phyloP scores from a whole-genome alignment of 2,113 vertebrate genomes.

The Phainopepla nitens region DNA sequence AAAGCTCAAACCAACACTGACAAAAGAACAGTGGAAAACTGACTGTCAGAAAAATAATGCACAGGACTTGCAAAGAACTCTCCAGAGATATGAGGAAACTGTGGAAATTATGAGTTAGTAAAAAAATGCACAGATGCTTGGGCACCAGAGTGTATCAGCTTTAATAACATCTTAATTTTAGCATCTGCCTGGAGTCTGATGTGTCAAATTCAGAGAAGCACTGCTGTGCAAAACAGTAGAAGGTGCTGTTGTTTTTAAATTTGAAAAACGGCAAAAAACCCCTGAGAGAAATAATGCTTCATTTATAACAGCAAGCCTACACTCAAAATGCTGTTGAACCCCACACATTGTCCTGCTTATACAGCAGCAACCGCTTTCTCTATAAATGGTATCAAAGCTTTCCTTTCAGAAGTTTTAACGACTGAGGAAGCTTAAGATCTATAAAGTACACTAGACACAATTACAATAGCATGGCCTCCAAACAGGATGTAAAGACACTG shows the following conservation, averaged over 20 bases:
- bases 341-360: background rate
- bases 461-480: background rate
- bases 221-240: background rate
- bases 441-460: background rate
- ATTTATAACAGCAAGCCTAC: background rate
- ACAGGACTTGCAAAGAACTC: background rate
- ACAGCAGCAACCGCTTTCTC: background rate
- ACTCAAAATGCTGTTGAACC: background rate
- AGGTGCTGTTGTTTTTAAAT: background rate
- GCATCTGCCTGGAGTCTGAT: background rate
- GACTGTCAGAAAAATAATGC: background rate
- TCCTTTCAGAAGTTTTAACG: background rate
- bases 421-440: background rate
- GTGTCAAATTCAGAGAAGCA: background rate
- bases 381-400: background rate
- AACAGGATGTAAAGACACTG: constrained; percentile 15
- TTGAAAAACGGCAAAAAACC: background rate
- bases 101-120: background rate
- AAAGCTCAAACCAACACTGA: background rate
- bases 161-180: background rate
- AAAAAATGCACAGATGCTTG: background rate
- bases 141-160: background rate
- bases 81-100: background rate
- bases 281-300: background rate
- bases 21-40: background rate